phyloP scores from a whole-genome alignment of 2,797 vertebrate species.

The Mionectes olivaceus region DNA sequence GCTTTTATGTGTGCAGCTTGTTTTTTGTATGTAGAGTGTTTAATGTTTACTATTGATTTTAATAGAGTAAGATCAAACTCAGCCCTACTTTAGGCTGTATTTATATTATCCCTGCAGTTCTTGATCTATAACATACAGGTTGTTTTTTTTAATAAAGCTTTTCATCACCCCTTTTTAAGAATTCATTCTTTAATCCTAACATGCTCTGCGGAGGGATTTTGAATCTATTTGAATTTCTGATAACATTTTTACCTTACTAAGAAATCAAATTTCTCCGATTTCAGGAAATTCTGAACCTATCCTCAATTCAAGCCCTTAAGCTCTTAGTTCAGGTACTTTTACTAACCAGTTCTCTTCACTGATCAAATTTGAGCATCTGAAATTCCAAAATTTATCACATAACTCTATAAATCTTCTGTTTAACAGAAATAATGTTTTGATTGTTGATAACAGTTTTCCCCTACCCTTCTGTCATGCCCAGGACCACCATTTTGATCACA shows the following conservation, averaged over 20 bases:
- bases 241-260: neutral
- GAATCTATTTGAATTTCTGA: neutral
- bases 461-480: neutral
- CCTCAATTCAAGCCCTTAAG: neutral
- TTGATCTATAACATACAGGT: neutral
- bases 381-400: neutral
- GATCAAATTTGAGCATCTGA: neutral
- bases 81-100: neutral
- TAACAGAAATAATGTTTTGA: neutral
- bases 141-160: neutral
- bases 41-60: neutral
- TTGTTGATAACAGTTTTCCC: neutral
- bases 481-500: neutral
- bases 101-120: neutral
- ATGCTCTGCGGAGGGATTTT: neutral
- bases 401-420: neutral
- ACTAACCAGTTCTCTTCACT: neutral
- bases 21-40: neutral
- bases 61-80: neutral
- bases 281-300: neutral
- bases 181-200: neutral
- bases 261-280: neutral
- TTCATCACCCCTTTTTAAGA: neutral
- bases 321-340: neutral
- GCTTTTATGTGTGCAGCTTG: neutral